Evolutionary conservation across 2,888 invertebrate species (phyloP).

Genomic region (Plutella xylostella): DNA sequence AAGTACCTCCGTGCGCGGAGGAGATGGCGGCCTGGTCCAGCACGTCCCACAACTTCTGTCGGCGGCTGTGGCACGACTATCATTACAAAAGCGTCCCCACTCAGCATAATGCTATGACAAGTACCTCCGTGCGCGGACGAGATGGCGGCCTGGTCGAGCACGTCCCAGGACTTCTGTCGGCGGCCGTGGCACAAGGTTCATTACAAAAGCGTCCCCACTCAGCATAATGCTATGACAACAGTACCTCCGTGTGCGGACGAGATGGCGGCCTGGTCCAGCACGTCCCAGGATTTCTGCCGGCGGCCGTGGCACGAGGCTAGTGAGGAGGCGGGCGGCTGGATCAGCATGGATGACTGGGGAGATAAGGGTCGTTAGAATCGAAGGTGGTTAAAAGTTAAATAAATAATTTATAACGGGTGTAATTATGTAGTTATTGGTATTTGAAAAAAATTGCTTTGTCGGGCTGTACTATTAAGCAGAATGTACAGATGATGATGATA

Average conservation of each 20-base stretch:
- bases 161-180: constrained; percentile 94
- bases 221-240: too few relatives aligned
- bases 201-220: too few relatives aligned
- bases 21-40: constrained; percentile 86
- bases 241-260: constrained; percentile 75
- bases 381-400: too few relatives aligned
- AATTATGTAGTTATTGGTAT: too few relatives aligned
- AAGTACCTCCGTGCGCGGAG: constrained; percentile 71
- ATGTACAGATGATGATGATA: too few relatives aligned
- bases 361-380: background rate
- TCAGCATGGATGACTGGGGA: constrained; percentile 41
- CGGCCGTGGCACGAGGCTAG: constrained; percentile 35
- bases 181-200: constrained; percentile 32
- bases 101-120: background rate
- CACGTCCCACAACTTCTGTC: constrained; percentile 95
- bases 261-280: constrained; percentile 88
- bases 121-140: constrained; percentile 74
- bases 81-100: background rate
- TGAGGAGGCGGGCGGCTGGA: constrained; percentile 31
- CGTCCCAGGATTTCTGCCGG: constrained; percentile 94
- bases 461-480: too few relatives aligned
- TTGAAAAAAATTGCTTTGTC: too few relatives aligned
- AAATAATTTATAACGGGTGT: too few relatives aligned
- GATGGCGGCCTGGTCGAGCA: constrained; percentile 88
- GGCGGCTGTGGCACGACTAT: constrained; percentile 35